These are phyloP conservation scores for Bruchidius siliquastri DNA, from an alignment of 2,888 invertebrate species.

Conservation along the genomic window DNA sequence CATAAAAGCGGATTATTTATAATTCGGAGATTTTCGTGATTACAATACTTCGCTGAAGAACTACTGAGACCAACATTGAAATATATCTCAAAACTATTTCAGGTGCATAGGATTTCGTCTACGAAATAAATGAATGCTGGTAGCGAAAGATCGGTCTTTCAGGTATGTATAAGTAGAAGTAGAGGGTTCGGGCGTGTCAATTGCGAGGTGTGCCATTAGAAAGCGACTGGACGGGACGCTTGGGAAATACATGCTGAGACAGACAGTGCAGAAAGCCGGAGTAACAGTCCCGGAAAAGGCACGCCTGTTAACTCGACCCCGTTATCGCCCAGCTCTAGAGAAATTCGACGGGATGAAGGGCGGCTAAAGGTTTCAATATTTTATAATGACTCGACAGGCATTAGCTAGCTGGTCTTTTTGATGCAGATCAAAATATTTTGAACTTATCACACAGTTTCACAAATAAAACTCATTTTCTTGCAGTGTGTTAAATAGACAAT, in stretches of 20 bases:
- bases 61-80: no score
- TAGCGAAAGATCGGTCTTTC: not conserved
- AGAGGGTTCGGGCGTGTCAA: not conserved
- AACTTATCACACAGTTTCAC: no score
- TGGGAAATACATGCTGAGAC: not conserved
- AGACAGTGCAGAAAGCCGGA: not conserved
- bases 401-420: no score
- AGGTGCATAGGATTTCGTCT: no score
- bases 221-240: not conserved
- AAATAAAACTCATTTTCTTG: no score
- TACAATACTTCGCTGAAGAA: no score
- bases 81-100: no score
- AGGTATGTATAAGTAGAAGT: not conserved
- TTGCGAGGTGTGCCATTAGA: not conserved
- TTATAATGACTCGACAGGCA: not conserved
- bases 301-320: not conserved
- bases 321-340: not conserved
- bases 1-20: no score
- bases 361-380: not conserved
- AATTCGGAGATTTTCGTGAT: no score
- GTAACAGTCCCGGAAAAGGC: not conserved
- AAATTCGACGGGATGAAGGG: not conserved
- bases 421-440: no score
- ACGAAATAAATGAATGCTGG: not conserved
- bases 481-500: no score